These are phyloP conservation scores for Athene noctua DNA, from an alignment of 2,113 vertebrate genomes.

Conservation along the genomic window DNA sequence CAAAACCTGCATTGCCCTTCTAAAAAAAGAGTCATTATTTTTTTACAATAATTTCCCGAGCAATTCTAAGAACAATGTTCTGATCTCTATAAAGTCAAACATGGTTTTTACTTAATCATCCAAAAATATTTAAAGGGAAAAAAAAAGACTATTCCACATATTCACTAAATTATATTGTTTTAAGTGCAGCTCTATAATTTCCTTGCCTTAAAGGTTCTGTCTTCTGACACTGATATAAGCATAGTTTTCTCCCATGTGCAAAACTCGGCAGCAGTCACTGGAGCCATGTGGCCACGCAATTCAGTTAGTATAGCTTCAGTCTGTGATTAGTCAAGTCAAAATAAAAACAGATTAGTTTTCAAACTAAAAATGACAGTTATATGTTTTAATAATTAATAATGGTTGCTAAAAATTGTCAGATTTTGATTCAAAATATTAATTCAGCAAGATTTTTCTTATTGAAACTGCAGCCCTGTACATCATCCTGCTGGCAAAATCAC, in stretches of 20 bases:
- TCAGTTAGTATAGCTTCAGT: slow-evolving; percentile 48
- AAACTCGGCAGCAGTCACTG: slow-evolving; percentile 85
- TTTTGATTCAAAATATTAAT: neutral
- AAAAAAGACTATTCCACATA: neutral
- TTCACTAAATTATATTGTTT: neutral
- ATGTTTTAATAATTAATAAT: neutral
- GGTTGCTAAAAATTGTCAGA: neutral
- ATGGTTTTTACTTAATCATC: neutral
- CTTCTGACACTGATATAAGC: slow-evolving; percentile 85
- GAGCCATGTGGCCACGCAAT: slow-evolving; percentile 77
- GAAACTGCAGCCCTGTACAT: neutral
- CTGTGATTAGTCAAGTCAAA: slow-evolving; percentile 40
- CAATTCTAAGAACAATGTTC: neutral
- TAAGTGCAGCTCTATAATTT: neutral
- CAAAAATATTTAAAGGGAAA: neutral
- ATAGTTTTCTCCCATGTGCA: slow-evolving; percentile 77
- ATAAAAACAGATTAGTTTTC: neutral
- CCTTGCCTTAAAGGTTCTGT: slow-evolving; percentile 85
- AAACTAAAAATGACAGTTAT: neutral
- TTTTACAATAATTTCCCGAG: neutral
- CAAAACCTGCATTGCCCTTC: neutral
- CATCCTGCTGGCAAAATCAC: neutral
- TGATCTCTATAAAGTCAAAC: neutral
- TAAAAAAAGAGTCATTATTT: neutral
- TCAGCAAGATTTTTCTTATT: neutral